These are phyloP conservation scores for Phorcus lineatus DNA, from an alignment of 2,888 invertebrate species.

Conservation along the genomic window DNA sequence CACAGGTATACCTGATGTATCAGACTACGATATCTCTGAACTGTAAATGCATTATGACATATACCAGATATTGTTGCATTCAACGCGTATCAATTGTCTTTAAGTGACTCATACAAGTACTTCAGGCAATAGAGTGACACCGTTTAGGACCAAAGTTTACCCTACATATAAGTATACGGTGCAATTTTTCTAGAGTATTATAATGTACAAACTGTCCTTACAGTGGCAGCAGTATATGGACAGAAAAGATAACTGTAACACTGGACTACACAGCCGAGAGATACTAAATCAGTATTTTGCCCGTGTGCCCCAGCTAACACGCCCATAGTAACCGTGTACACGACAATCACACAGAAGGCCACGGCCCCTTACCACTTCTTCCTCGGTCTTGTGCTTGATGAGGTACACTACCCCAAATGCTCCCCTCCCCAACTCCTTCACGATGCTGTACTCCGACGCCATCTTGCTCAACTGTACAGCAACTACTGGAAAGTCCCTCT, in stretches of 20 bases:
- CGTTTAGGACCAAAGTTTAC: too few species aligned
- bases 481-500: neutral
- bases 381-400: slow-evolving; percentile 32
- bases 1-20: too few species aligned
- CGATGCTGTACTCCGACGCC: neutral
- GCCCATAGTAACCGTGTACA: neutral
- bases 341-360: neutral
- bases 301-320: neutral
- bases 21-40: too few species aligned
- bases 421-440: slow-evolving; percentile 46
- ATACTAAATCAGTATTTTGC: neutral
- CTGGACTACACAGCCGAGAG: neutral
- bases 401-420: slow-evolving; percentile 58
- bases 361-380: slow-evolving; percentile 33
- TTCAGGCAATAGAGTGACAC: too few species aligned
- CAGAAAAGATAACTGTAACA: neutral
- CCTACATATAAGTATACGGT: too few species aligned
- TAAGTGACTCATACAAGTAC: too few species aligned
- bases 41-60: too few species aligned
- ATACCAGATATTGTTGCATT: too few species aligned
- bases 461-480: neutral
- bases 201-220: too few species aligned
- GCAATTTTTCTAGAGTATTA: too few species aligned
- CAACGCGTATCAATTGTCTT: too few species aligned
- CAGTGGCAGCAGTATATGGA: too few species aligned